phyloP scores from a whole-genome alignment of 2,888 invertebrate species.

The Brenthis hecate region DNA sequence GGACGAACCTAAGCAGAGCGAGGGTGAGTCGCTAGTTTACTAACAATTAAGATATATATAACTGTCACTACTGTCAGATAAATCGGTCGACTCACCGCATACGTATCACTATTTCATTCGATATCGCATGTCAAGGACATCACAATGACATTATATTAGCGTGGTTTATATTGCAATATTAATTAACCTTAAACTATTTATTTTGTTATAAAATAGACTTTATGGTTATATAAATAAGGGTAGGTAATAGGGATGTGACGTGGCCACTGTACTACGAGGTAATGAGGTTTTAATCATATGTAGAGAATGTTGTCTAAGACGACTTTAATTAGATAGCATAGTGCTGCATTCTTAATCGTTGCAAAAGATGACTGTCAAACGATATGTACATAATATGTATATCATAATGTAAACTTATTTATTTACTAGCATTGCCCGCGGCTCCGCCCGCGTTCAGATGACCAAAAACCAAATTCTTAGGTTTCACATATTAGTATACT shows the following conservation, averaged over 20 bases:
- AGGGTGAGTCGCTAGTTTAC: neutral
- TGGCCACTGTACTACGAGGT: neutral
- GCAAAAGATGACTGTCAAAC: constrained; percentile 9
- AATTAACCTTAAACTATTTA: constrained; percentile 23
- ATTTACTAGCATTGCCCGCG: too few species aligned
- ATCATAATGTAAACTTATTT: too few species aligned
- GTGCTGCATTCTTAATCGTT: constrained; percentile 5
- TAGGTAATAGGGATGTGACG: neutral
- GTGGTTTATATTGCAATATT: constrained; percentile 30
- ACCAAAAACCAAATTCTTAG: too few species aligned
- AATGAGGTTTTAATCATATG: constrained; percentile 11
- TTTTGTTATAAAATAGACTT: neutral
- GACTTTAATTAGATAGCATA: constrained; percentile 4
- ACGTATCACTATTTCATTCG: constrained; percentile 33
- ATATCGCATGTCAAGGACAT: constrained; percentile 37
- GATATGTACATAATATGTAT: neutral
- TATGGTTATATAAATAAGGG: neutral
- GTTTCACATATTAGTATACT: too few species aligned
- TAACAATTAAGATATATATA: constrained; percentile 4
- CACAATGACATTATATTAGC: constrained; percentile 33
- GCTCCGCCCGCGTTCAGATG: too few species aligned
- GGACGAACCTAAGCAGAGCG: too few species aligned
- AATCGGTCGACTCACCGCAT: constrained; percentile 38
- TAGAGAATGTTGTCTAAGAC: constrained; percentile 15
- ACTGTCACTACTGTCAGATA: constrained; percentile 5